Percentiles rank a stretch among this genome's conserved stretches.
phyloP scores from a whole-genome alignment of 2,888 invertebrate species.

The Hyles lineata region DNA sequence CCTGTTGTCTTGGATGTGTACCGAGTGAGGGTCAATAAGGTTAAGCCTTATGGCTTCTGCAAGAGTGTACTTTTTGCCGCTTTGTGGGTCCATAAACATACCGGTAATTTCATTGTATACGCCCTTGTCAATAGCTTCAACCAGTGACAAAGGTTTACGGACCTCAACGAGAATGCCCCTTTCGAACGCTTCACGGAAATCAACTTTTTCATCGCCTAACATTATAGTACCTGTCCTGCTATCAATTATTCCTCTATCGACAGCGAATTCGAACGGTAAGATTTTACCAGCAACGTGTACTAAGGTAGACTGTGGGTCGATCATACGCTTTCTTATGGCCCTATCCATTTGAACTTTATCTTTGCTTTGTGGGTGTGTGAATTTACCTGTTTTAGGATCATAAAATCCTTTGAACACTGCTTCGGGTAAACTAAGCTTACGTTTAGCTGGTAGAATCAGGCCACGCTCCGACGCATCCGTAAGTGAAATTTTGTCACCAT shows the following conservation, averaged over 20 bases:
- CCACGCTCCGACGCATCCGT: constrained; percentile 94
- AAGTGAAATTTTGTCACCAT: constrained; percentile 90
- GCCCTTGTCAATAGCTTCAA: constrained; percentile 92
- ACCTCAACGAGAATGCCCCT: constrained; percentile 92
- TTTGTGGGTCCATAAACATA: constrained; percentile 92
- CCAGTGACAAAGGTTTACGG: constrained; percentile 91
- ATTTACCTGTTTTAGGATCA: constrained; percentile 92
- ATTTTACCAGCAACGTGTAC: constrained; percentile 92
- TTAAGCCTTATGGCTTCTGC: constrained; percentile 92
- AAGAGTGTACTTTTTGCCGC: constrained; percentile 91
- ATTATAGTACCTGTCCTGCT: constrained; percentile 89
- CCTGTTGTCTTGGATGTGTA: constrained; percentile 91
- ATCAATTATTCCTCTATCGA: constrained; percentile 91
- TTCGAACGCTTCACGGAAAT: constrained; percentile 94
- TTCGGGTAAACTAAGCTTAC: constrained; percentile 93
- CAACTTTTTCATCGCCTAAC: constrained; percentile 86
- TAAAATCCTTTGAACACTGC: constrained; percentile 97
- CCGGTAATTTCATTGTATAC: constrained; percentile 92
- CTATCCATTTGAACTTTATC: constrained; percentile 92
- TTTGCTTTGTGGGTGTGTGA: constrained; percentile 91
- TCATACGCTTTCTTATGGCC: constrained; percentile 92
- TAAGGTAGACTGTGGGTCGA: constrained; percentile 94
- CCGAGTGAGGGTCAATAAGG: constrained; percentile 93
- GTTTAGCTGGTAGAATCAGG: constrained; percentile 91
- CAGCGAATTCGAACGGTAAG: constrained; percentile 93